A percentile compares a stretch with the other conserved stretches of the same genome.
These are phyloP conservation scores for Yponomeuta plumbellus DNA, from an alignment of 2,888 invertebrate species.

Conservation along the genomic window DNA sequence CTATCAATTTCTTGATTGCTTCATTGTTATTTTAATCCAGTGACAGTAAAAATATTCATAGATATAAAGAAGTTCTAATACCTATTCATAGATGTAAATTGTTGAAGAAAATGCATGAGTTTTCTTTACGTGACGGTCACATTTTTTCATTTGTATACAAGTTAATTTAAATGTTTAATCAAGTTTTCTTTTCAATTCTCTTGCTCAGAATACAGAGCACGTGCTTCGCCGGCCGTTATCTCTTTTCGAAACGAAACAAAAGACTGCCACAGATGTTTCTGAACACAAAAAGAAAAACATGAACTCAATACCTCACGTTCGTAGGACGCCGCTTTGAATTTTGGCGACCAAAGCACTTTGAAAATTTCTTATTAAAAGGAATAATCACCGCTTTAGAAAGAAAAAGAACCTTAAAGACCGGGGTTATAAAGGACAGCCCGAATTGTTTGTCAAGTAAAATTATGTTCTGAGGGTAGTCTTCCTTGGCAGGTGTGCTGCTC, in stretches of 20 bases:
- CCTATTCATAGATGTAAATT: neutral
- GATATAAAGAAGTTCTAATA: neutral
- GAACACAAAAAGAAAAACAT: constrained; percentile 38
- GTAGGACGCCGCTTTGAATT: constrained; percentile 2
- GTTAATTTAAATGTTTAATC: neutral
- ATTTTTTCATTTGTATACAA: neutral
- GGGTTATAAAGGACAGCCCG: neutral
- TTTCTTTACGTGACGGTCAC: neutral
- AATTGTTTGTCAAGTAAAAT: neutral
- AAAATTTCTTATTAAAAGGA: neutral
- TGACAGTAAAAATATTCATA: too few relatives aligned
- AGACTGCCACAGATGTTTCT: constrained; percentile 50
- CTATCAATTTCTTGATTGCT: too few relatives aligned
- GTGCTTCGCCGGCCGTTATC: constrained; percentile 44
- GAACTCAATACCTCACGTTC: constrained; percentile 33
- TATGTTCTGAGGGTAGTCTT: neutral
- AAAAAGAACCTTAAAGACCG: neutral
- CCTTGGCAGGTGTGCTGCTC: constrained; percentile 27
- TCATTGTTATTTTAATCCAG: too few relatives aligned
- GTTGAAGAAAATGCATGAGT: neutral
- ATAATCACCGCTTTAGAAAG: neutral
- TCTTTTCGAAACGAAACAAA: constrained; percentile 39
- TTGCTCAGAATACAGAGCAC: constrained; percentile 36
- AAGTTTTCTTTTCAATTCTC: neutral
- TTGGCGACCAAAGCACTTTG: constrained; percentile 3